Evolutionary conservation across 92 coral and sea anemone genomes (phyloP), one percentile per base, ranked within the genome.

Genomic region (Blastomussa wellsi): DNA sequence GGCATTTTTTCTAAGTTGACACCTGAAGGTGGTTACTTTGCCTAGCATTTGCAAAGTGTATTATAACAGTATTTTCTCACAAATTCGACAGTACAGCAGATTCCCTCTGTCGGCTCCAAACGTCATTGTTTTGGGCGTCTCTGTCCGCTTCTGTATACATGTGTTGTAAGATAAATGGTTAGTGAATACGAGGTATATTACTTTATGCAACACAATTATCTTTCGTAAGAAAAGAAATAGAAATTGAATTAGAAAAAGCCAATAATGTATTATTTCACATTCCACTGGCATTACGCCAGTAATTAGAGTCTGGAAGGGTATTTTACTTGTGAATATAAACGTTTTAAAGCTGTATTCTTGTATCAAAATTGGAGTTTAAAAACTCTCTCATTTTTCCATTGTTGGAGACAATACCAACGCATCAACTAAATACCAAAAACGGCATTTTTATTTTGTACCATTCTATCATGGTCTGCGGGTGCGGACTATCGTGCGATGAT

Each of bases 281-380:
- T n/a, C 11, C 19, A 11, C 32, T 73, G 31, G 41, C 31, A 41
- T 10, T 24, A 17, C 39, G 33, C 24, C 33, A 73, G 32, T 26
- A 42, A 72, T 22, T 19, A 72, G 76, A 22, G 51, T 24, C 76
- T 20, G 44, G 19, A 7, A 24, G 53, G 52, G 17, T 74, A 42
- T 74, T n/a, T 28, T 26, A 48, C 41, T 29, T 74, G 79, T 74
- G 79, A 74, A 74, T 74, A 74, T 16, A 28, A 28, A 22, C 5
- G 28, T 74, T 74, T 74, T 74, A 26, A 62, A 62, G 68, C 13
- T 62, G 68, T 62, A 62, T 26, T 62, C 26, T 62, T 62, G 68
- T 62, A 9, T n/a, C 68, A 62, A 35, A 62, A 57, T 62, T 26
- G 15, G 66, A 28, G 68, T 62, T 26, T 4, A 62, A 62, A 26